A percentile compares a stretch with the other conserved stretches of the same genome.
Conservation (phyloP, 1,140 invertebrate species). For the Magallana gigas region DNA sequence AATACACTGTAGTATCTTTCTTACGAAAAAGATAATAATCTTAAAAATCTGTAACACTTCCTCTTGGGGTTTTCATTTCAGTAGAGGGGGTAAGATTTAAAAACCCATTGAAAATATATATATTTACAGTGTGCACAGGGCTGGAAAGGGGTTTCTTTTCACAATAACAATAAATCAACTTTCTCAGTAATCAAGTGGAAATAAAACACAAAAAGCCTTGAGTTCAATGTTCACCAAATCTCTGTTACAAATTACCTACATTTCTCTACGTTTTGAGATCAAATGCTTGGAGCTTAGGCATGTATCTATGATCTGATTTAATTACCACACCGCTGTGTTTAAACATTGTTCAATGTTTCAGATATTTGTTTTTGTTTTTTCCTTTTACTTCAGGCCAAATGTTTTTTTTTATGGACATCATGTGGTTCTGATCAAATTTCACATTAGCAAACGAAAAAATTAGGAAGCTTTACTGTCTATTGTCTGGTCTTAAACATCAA, state of each 20-base stretch:
- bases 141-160: background rate
- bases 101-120: too few relatives aligned
- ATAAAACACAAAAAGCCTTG: background rate
- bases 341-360: background rate
- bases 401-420: conserved; percentile 20
- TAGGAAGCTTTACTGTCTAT: background rate
- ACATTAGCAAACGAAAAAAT: conserved; percentile 14
- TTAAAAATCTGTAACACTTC: too few relatives aligned
- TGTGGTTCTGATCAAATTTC: conserved; percentile 34
- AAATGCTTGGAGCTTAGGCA: background rate
- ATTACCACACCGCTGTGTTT: conserved; percentile 2
- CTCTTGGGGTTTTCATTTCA: too few relatives aligned
- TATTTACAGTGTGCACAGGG: background rate
- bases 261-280: background rate
- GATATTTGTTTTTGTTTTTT: background rate
- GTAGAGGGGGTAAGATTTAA: too few relatives aligned
- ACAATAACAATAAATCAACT: background rate
- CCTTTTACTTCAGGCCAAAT: background rate
- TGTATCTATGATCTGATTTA: background rate
- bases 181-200: conserved; percentile 1
- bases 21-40: too few relatives aligned
- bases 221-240: background rate
- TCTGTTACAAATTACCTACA: background rate
- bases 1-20: too few relatives aligned
- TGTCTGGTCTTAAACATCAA: conserved; percentile 21